Evolutionary conservation across 1,140 invertebrate species (phyloP).

Genomic region (Oryzaephilus surinamensis): DNA sequence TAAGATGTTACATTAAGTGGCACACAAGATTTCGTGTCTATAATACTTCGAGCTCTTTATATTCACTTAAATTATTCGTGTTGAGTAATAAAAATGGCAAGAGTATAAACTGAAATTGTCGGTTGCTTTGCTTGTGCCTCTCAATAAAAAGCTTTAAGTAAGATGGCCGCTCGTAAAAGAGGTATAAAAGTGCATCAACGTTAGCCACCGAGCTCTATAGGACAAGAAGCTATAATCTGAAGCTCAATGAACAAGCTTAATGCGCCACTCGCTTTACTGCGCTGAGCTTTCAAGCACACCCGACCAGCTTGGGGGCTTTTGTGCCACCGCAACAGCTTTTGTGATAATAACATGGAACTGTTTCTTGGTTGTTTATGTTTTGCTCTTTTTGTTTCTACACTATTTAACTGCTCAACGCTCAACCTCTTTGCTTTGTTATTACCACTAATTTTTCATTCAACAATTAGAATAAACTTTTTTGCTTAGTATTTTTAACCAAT

Average conservation of each 20-base stretch:
- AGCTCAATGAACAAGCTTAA: slow-evolving; percentile 31
- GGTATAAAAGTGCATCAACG: slow-evolving; percentile 30
- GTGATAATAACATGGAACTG: slow-evolving; percentile 26
- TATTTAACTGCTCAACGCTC: slow-evolving; percentile 15
- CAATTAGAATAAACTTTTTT: too few species aligned
- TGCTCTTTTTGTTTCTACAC: slow-evolving; percentile 17
- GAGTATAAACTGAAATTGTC: slow-evolving; percentile 10
- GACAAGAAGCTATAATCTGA: slow-evolving; percentile 28
- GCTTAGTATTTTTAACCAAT: too few species aligned
- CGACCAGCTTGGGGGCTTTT: slow-evolving; percentile 19
- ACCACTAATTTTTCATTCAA: too few species aligned
- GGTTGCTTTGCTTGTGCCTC: slow-evolving; percentile 10
- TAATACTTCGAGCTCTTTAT: slow-evolving; percentile 10
- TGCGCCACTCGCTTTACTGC: slow-evolving; percentile 25
- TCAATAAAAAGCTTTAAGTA: slow-evolving; percentile 8
- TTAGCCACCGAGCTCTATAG: slow-evolving; percentile 22
- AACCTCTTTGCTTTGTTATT: too few species aligned
- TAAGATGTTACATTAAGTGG: slow-evolving; percentile 2
- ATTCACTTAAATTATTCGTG: slow-evolving; percentile 12
- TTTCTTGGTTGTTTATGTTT: slow-evolving; percentile 22
- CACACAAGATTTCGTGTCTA: too few species aligned
- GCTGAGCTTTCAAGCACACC: slow-evolving; percentile 27
- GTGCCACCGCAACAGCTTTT: slow-evolving; percentile 26
- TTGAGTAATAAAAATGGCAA: slow-evolving; percentile 8
- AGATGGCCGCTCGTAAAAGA: slow-evolving; percentile 31